phyloP scores from a whole-genome alignment of 2,113 vertebrate genomes.

The Odontesthes bonariensis region DNA sequence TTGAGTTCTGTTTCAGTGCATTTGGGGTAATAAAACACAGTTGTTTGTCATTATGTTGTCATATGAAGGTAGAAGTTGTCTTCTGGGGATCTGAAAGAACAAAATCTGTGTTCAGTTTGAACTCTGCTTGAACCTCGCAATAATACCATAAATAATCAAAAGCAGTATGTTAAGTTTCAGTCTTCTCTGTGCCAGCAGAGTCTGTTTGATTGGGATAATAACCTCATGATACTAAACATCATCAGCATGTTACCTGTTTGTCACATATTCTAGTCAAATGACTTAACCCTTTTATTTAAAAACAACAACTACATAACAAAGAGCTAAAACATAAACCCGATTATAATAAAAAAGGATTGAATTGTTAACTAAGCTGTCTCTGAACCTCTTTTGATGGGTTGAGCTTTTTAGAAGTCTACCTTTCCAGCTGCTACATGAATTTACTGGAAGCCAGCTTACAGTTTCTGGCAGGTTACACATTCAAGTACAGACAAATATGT shows the following conservation, averaged over 20 bases:
- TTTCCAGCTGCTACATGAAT: slow-evolving; percentile 18
- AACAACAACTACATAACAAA: background rate
- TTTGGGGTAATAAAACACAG: background rate
- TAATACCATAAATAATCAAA: background rate
- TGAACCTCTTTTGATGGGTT: no score
- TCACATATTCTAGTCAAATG: no score
- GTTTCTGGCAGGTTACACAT: background rate
- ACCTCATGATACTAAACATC: no score
- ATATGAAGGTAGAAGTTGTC: background rate
- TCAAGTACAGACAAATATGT: no score
- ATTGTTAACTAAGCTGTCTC: no score
- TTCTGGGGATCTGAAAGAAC: background rate
- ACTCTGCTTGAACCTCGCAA: background rate
- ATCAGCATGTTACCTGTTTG: no score
- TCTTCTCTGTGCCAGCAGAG: background rate
- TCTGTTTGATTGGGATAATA: no score
- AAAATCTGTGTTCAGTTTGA: background rate
- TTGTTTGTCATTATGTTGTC: background rate
- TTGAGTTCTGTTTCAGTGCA: background rate
- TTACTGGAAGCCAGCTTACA: slow-evolving; percentile 4
- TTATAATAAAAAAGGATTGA: no score
- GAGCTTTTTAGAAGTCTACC: background rate
- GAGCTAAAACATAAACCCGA: background rate
- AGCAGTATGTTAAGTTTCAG: background rate
- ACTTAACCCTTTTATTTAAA: no score